Evolutionary conservation across 1,140 invertebrate species (phyloP), one percentile per base, ranked within the genome.

Genomic region (Achroia grisella): DNA sequence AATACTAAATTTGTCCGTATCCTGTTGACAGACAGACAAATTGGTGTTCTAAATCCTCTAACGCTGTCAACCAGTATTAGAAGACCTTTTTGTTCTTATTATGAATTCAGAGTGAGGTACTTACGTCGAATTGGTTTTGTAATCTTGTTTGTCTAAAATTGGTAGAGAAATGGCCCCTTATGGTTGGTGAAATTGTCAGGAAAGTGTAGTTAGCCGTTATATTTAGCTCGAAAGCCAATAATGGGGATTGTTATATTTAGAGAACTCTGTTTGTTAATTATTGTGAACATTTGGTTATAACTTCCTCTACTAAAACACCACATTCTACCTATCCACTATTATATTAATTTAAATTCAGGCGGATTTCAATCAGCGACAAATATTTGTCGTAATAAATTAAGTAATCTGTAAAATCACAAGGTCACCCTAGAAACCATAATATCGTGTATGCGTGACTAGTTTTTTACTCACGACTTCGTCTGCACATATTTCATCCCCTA

Each of bases 1-100:
- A 36, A 37, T 42, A 48, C 47, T 52, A 68, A 64, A 70, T 64
- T 52, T 58, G 53, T 49, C 53, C 51, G 6, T 44, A 58, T 56
- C 54, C 43, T 48, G 63, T 50, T 76, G 75, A 79, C 72, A 71
- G 68, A 71, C 58, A 57, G 61, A 75, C 61, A 73, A 67, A 76
- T 76, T 66, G 48, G 56, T 62, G 65, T 67, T 56, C 67, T 61
- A 56, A 63, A 59, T 33, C 37, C 33, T 33, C 39, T 11, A 33
- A 23, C 17, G 6, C 17, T 23, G 17, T 23, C 8, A 31, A 15
- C 53, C 39, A 47, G 28, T 43, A 32, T 28, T 10, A 8, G 23
- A 17, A 43, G 48, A 60, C 15, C 41, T 8, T n/a, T 30, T 14
- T 11, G 29, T 11, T 30, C 9, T 27, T 42, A 27, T 2, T 43